Evolutionary conservation across 2,113 vertebrate species (phyloP).

Genomic region (Girardinichthys multiradiatus): DNA sequence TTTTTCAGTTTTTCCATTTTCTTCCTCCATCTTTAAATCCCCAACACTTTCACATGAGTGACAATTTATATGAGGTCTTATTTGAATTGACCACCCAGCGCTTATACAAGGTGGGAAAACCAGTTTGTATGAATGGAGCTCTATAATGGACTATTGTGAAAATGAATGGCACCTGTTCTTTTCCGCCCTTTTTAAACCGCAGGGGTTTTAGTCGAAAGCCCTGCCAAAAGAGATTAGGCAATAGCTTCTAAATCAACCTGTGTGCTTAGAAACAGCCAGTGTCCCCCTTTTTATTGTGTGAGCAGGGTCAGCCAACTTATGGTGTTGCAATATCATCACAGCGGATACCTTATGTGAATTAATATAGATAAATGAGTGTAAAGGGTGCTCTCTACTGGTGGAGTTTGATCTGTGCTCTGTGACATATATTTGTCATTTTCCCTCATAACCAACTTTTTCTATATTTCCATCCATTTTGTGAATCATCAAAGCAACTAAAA

Average conservation of each 20-base stretch:
- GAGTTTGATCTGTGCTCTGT: background rate
- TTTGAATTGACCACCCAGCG: slow-evolving; percentile 20
- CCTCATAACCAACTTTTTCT: background rate
- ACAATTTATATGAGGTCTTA: background rate
- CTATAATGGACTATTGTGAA: slow-evolving; percentile 6
- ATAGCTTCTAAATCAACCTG: background rate
- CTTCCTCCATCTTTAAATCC: background rate
- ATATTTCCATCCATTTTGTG: background rate
- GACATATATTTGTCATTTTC: background rate
- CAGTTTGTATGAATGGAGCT: slow-evolving; percentile 40
- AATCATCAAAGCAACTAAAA: background rate
- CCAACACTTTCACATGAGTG: background rate
- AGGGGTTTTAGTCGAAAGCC: background rate
- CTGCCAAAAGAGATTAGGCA: slow-evolving; percentile 2
- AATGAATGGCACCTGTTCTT: slow-evolving; percentile 51
- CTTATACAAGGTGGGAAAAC: slow-evolving; percentile 45
- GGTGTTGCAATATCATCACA: slow-evolving; percentile 9
- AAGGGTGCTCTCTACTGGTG: slow-evolving; percentile 76
- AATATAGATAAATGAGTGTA: slow-evolving; percentile 34
- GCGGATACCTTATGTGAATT: background rate
- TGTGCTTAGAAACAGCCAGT: slow-evolving; percentile 5
- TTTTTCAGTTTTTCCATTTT: no score
- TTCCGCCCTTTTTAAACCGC: slow-evolving; percentile 37
- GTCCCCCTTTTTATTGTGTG: background rate
- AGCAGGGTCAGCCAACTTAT: background rate